These are phyloP conservation scores for Ceratothoa steindachneri DNA, from an alignment of 2,888 invertebrate species.

Conservation along the genomic window DNA sequence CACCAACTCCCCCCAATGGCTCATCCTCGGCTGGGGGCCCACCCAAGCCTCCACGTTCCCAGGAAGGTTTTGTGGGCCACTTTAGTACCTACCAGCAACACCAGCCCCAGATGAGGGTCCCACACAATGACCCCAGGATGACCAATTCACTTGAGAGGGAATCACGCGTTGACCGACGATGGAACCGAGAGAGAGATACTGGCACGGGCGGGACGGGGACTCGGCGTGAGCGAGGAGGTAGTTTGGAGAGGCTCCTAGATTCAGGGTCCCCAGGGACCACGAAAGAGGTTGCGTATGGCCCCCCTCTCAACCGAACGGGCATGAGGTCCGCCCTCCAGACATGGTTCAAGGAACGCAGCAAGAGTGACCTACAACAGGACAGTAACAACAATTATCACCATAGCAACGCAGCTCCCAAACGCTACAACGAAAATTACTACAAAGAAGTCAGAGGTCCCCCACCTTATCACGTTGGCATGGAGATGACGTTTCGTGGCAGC, in stretches of 20 bases:
- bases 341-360: constrained; percentile 18
- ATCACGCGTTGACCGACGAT: constrained; percentile 10
- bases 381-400: constrained; percentile 20
- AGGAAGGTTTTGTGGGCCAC: neutral
- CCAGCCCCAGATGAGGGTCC: neutral
- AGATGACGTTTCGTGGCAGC: constrained; percentile 14
- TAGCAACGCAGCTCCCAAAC: too few relatives aligned
- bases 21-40: neutral
- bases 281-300: neutral
- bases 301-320: neutral
- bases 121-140: neutral
- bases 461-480: neutral
- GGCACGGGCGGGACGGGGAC: constrained; percentile 17
- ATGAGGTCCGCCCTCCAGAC: neutral
- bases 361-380: constrained; percentile 20
- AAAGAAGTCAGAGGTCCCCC: neutral
- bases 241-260: constrained; percentile 14
- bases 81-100: too few relatives aligned
- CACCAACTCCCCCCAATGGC: neutral
- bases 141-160: constrained; percentile 17
- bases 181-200: constrained; percentile 9
- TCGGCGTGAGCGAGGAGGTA: constrained; percentile 22
- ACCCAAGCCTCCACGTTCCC: constrained; percentile 20
- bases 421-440: neutral
- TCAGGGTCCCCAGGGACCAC: neutral